A percentile compares a stretch with the other conserved stretches of the same genome.
phyloP scores from a whole-genome alignment of 2,888 invertebrate species.

The Philereme vetulata region DNA sequence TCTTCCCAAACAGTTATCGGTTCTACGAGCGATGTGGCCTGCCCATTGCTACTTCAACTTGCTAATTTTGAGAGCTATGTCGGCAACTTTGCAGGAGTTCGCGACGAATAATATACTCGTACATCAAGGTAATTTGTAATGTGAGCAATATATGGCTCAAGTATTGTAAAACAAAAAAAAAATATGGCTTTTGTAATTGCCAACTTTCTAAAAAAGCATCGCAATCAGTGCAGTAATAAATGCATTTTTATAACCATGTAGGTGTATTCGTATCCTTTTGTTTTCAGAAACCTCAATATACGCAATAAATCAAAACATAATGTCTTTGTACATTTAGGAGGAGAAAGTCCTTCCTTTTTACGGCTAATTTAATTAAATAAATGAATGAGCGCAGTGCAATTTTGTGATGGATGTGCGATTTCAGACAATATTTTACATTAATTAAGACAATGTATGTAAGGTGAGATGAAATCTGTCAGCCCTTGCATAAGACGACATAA shows the following conservation, averaged over 20 bases:
- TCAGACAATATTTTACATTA: constrained; percentile 36
- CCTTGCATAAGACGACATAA: constrained; percentile 70
- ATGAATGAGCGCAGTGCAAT: constrained; percentile 38
- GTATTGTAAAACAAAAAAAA: too few species aligned
- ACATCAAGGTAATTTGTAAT: too few species aligned
- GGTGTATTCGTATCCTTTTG: constrained; percentile 28
- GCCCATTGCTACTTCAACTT: too few species aligned
- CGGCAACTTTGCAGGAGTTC: too few species aligned
- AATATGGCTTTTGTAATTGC: too few species aligned
- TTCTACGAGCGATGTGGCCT: too few species aligned
- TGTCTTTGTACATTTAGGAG: constrained; percentile 29
- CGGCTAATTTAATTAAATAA: constrained; percentile 32
- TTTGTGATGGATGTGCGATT: constrained; percentile 31
- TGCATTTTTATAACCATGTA: constrained; percentile 17
- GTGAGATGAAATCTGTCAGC: constrained; percentile 59
- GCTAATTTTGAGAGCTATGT: too few species aligned
- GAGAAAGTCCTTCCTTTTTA: constrained; percentile 35
- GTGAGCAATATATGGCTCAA: too few species aligned
- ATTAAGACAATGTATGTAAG: constrained; percentile 45
- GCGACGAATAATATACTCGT: too few species aligned
- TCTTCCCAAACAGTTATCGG: too few species aligned
- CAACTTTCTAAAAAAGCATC: not conserved
- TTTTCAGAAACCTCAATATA: constrained; percentile 24
- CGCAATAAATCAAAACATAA: constrained; percentile 31
- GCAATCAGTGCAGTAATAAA: not conserved